Evolutionary conservation across 2,797 vertebrate species (phyloP).

Genomic region (Danio choprae): DNA sequence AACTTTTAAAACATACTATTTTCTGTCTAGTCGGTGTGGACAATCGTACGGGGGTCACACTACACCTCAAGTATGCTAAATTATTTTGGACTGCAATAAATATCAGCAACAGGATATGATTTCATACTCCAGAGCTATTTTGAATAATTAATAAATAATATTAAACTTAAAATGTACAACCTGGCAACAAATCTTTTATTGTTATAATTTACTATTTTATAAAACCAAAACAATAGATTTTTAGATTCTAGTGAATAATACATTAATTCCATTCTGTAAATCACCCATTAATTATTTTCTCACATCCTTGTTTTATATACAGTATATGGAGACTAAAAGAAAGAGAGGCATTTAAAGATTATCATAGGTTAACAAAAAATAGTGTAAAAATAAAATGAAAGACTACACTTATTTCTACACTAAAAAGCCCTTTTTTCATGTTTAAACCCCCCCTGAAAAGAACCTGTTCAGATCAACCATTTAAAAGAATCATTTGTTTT

Average conservation of each 20-base stretch:
- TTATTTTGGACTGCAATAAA: constrained; percentile 30
- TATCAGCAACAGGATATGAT: constrained; percentile 15
- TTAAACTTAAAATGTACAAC: neutral
- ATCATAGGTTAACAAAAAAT: no score
- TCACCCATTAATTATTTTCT: neutral
- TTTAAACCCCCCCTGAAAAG: neutral
- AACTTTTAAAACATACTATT: constrained; percentile 34
- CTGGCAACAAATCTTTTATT: no score
- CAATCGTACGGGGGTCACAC: constrained; percentile 5
- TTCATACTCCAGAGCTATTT: constrained; percentile 17
- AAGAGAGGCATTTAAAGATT: no score
- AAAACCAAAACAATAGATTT: neutral
- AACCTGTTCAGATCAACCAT: neutral
- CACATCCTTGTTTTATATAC: neutral
- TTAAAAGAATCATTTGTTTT: neutral
- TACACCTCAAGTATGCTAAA: constrained; percentile 14
- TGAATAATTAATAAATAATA: constrained; percentile 9
- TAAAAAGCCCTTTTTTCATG: no score
- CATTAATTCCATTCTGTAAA: neutral
- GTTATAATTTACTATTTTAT: no score
- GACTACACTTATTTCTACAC: no score
- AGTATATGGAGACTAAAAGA: no score
- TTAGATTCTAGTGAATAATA: neutral
- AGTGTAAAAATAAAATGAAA: no score
- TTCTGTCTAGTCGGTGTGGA: constrained; percentile 22